Evolutionary conservation across 2,888 invertebrate species (phyloP).

Genomic region (Agriopis aurantiaria): DNA sequence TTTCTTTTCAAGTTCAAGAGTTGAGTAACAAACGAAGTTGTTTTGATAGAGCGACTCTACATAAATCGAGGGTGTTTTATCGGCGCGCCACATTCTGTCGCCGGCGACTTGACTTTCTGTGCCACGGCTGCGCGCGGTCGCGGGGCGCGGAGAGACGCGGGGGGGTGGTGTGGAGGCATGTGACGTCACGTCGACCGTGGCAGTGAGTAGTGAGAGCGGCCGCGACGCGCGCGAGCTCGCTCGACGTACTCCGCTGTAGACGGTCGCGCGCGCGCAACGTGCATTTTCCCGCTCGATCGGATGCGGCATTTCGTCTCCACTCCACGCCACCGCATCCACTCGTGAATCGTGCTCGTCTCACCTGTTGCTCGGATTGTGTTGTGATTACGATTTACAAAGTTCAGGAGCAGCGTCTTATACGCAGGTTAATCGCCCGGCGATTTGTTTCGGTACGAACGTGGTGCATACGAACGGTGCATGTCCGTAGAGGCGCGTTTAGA

Average conservation of each 20-base stretch:
- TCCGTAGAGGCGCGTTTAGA: constrained; percentile 75
- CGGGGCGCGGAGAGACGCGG: constrained; percentile 58
- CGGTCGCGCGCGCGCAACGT: constrained; percentile 83
- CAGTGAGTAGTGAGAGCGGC: constrained; percentile 83
- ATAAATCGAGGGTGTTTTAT: constrained; percentile 82
- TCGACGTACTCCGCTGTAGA: constrained; percentile 81
- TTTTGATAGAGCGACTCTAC: constrained; percentile 77
- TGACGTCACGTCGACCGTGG: constrained; percentile 86
- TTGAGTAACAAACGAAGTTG: constrained; percentile 75
- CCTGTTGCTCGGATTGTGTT: constrained; percentile 76
- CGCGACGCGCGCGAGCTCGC: constrained; percentile 79
- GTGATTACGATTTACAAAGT: constrained; percentile 65
- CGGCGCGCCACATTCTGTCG: constrained; percentile 81
- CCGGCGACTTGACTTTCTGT: constrained; percentile 81
- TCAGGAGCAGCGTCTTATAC: constrained; percentile 8
- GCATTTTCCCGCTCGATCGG: constrained; percentile 63
- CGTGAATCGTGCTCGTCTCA: constrained; percentile 68
- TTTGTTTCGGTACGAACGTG: constrained; percentile 72
- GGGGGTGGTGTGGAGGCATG: constrained; percentile 58
- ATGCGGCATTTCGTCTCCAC: constrained; percentile 68
- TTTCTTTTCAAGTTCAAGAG: constrained; percentile 71
- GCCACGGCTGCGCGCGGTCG: constrained; percentile 74
- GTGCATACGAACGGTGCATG: constrained; percentile 70
- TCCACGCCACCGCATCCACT: constrained; percentile 61
- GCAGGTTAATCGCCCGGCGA: constrained; percentile 25